Conservation (phyloP, 2,888 invertebrate species). For the Argyra leucocephala region DNA sequence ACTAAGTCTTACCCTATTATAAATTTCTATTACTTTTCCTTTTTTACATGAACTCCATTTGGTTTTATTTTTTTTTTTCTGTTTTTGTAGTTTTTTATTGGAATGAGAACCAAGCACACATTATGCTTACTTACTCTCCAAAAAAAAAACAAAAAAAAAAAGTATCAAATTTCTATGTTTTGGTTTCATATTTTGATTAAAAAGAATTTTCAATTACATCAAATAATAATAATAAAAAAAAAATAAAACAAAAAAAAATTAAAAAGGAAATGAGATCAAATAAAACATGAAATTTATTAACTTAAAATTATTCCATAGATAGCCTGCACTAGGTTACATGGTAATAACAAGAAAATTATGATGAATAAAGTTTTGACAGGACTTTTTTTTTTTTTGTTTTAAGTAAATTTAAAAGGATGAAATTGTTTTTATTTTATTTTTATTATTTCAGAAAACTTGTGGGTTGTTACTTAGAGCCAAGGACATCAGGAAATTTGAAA, state of each 20-base stretch:
- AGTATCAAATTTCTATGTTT: not conserved
- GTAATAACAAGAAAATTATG: not conserved
- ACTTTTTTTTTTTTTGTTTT: not conserved
- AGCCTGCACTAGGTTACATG: not conserved
- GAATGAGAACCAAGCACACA: too few relatives aligned
- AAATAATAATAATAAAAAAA: not conserved
- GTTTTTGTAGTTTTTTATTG: too few relatives aligned
- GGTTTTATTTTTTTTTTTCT: too few relatives aligned
- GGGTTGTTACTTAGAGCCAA: too few relatives aligned
- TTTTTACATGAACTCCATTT: too few relatives aligned
- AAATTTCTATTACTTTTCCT: too few relatives aligned
- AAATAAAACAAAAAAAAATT: not conserved
- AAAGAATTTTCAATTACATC: not conserved
- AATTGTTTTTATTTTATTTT: not conserved
- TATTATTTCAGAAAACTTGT: too few relatives aligned
- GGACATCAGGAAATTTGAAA: too few relatives aligned
- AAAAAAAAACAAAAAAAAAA: not conserved
- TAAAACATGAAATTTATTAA: not conserved
- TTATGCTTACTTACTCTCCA: too few relatives aligned
- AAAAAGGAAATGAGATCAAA: not conserved
- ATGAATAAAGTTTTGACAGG: not conserved
- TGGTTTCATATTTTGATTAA: not conserved
- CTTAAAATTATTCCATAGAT: not conserved
- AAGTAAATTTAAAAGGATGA: not conserved
- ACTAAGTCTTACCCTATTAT: not conserved